phyloP scores from a whole-genome alignment of 2,888 invertebrate species.

The Notodromas monacha region DNA sequence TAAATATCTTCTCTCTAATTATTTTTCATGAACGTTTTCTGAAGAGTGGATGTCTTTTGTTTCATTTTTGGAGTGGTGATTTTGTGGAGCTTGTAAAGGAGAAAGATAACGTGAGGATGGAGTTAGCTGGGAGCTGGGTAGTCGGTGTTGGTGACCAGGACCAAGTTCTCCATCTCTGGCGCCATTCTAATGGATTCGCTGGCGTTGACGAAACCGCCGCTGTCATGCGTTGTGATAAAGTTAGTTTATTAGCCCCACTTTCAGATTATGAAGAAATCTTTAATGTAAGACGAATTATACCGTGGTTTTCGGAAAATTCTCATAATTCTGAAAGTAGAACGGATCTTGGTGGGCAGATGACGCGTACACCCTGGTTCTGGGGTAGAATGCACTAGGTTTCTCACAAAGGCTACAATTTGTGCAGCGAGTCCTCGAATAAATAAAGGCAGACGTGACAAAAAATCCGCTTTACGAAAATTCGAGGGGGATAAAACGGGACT shows the following conservation, averaged over 20 bases:
- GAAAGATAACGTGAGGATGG: conserved; percentile 29
- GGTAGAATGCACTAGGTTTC: no score
- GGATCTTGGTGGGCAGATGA: no score
- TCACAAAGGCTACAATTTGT: no score
- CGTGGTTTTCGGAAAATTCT: no score
- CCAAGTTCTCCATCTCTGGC: conserved; percentile 84
- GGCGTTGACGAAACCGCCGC: conserved; percentile 43
- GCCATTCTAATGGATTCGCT: conserved; percentile 67
- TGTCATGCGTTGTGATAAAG: conserved; percentile 30
- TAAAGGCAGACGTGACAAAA: no score
- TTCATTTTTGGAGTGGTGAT: conserved; percentile 13
- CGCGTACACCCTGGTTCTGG: no score
- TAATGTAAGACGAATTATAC: no score
- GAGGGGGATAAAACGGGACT: no score
- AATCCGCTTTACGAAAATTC: no score
- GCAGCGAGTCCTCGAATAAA: no score
- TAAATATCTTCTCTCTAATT: conserved; percentile 22
- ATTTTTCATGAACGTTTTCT: no score
- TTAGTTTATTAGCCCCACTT: conserved; percentile 14
- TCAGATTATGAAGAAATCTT: conserved; percentile 1
- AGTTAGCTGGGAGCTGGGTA: conserved; percentile 78
- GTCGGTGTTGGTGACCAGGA: conserved; percentile 89
- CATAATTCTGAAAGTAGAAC: no score
- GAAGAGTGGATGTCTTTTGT: conserved; percentile 5
- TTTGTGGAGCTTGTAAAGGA: conserved; percentile 12